Base-by-base conservation (phyloP, 1,140 invertebrate genomes). In the Hermetia illucens region DNA sequence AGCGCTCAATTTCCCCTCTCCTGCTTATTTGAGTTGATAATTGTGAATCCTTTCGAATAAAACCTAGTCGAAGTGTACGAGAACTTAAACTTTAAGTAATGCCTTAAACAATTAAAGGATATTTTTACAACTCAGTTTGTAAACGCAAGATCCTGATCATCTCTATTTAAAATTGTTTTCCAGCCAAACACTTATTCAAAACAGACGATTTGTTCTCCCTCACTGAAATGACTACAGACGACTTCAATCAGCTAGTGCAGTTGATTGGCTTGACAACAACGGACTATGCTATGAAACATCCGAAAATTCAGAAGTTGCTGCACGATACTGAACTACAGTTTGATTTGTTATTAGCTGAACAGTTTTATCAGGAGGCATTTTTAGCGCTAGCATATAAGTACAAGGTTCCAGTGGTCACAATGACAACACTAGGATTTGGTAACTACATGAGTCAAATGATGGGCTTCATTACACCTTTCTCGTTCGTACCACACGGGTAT, bases 311-410 rank as follows among this genome's bases (percentile, higher is more conserved):
- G 51, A 38, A 52, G 0, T 43, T 67, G 16, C 56, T 67, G 13
- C 45, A 55, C 33, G 48, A 53, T 8, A 40, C 45, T 18, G 6
- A 52, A 1, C 48, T 54, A 4, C 44, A 56, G 1, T 67, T 58
- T 32, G 65, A 68, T 53, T 35, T 64, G 0, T 39, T 65, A 17
- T 50, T 68, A 19, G 49, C 53, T 1, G 61, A 64, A 34, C 47
- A 55, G 25, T 61, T 64, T 44, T 53, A 52, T 31, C 53, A 59
- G 39, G 63, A 66, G 36, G 49, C 60, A 2, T 50, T 63, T 17
- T 39, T 61, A 5, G 52, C 53, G 4, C 46, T 66, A 34, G 57
- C 53, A 2, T 39, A 60, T 25, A 46, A 54, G 30, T 64, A 63
- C 19, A 43, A 54, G 12, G 49, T 62, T 15, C 61, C 61, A 1